Base-by-base conservation (phyloP, 1,140 invertebrate genomes). In the Cydia strobilella region DNA sequence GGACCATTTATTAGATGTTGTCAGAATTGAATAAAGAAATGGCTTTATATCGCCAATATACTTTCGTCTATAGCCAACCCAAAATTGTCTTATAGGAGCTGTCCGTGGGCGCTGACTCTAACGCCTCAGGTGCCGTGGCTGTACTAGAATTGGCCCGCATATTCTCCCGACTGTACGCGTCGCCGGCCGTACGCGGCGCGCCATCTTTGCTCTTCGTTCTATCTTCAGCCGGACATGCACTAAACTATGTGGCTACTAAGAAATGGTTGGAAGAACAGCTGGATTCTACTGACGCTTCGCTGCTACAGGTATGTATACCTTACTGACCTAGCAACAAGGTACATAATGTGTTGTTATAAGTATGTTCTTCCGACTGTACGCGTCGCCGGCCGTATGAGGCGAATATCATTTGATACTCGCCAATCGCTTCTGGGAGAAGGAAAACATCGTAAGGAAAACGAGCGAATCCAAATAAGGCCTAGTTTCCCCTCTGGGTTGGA, bases 221-320 rank as follows among this genome's bases (percentile, higher is more conserved):
- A 23, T 96, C 98, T 66, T 98, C 98, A 51, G 97, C 95, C 76
- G 99, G 99, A 15, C 98, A 99, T 92, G 85, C 94, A 0, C 95
- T 98, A 20, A 99, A 99, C 93, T 99, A 98, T 86, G 97, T 98
- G 86, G 98, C 98, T 25, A 97, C 97, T 51, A 99, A 99, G 93
- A 98, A 98, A 84, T 99, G 98, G 97, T 94, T 99, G 10, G 98
- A 99, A 90, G 97, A 98, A 90, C 97, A 98, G 85, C 89, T 98
- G 66, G 98, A 99, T 88, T 95, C 95, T 1, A 85, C 95, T 39
- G 96, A 97, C 84, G 94, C 94, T 54, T 95, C 95, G 25, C 87
- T 96, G 51, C 93, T 96, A 80, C 96, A 96, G 94, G 97, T 97
- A 93, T 90, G 74, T 79, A 51, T 3, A 71, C 20, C 18, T 59